Evolutionary conservation across 2,888 invertebrate genomes (phyloP), one percentile per base, ranked within the genome.

Genomic region (Leucophenga montana): DNA sequence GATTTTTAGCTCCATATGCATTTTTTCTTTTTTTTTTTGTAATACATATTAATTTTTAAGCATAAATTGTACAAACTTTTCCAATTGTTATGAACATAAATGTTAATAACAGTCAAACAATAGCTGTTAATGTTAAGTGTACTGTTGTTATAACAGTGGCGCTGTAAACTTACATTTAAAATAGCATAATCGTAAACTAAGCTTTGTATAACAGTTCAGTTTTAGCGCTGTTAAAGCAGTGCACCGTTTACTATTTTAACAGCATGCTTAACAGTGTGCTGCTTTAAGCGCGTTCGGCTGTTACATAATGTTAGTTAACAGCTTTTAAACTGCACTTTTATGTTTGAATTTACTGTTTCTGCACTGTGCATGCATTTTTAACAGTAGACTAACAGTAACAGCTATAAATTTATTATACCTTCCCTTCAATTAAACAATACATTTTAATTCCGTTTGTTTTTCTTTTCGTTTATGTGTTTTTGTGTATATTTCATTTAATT

Each of bases 401-500:
- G n/a, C 18, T 50, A 50, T 27, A 3, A 27, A 4, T 4, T 27
- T n/a, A n/a, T n/a, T n/a, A n/a, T n/a, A n/a, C 27, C 27, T 27
- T 18, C n/a, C 50, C n/a, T 50, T 50, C n/a, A 39, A 39, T 39
- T 50, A 50, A 50, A 50, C n/a, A 50, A 50, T 50, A 16, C 50
- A 50, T 4, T 18, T n/a, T n/a, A 18, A 18, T 16, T 16, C 1
- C 4, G 27, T 59, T 9, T 33, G 3, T 22, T 22, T 27, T 6
- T 22, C 11, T 5, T 59, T 59, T 59, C 18, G 14, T n/a, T 13
- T 11, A 50, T n/a, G n/a, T 31, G 31, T 59, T 59, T 11, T 33
- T 33, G 59, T 56, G 56, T 56, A 56, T 59, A 59, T 59, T 59
- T 59, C 59, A 16, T 59, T 59, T 59, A 59, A 59, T 59, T 59